Conservation (phyloP, 2,888 invertebrate species). For the Tortricodes alternella region DNA sequence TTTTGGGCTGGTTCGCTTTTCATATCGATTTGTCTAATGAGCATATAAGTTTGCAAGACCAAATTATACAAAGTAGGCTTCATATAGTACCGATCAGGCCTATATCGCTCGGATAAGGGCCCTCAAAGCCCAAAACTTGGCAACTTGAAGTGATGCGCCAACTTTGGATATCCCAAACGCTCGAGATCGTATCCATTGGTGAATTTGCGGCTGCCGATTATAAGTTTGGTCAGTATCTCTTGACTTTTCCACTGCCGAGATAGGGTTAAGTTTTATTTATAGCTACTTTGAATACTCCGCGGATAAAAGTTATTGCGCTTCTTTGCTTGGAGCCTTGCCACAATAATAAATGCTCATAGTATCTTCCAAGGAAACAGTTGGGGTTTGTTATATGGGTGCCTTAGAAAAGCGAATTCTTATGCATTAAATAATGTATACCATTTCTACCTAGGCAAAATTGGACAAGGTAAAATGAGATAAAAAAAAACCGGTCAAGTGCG, state of each 20-base stretch:
- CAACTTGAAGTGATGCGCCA: constrained; percentile 39
- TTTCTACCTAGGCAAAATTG: too few relatives aligned
- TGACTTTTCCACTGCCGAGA: constrained; percentile 11
- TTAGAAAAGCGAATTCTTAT: too few relatives aligned
- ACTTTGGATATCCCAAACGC: constrained; percentile 35
- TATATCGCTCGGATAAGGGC: constrained; percentile 39
- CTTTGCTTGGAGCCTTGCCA: too few relatives aligned
- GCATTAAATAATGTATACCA: too few relatives aligned
- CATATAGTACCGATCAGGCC: constrained; percentile 30
- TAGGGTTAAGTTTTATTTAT: constrained; percentile 22
- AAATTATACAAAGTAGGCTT: constrained; percentile 17
- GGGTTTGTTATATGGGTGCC: too few relatives aligned
- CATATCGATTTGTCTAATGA: too few relatives aligned
- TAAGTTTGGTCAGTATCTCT: constrained; percentile 19
- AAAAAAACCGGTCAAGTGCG: too few relatives aligned
- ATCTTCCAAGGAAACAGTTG: too few relatives aligned
- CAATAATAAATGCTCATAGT: too few relatives aligned
- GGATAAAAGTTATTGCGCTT: neutral
- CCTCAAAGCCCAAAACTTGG: constrained; percentile 39
- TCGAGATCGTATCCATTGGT: constrained; percentile 15
- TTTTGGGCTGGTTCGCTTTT: too few relatives aligned
- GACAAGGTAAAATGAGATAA: too few relatives aligned
- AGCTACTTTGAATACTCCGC: constrained; percentile 19
- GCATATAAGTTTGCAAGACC: too few relatives aligned
- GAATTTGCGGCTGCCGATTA: constrained; percentile 26